Evolutionary conservation across 92 coral and sea anemone species (phyloP).

Genomic region (Parazoanthus swiftii): DNA sequence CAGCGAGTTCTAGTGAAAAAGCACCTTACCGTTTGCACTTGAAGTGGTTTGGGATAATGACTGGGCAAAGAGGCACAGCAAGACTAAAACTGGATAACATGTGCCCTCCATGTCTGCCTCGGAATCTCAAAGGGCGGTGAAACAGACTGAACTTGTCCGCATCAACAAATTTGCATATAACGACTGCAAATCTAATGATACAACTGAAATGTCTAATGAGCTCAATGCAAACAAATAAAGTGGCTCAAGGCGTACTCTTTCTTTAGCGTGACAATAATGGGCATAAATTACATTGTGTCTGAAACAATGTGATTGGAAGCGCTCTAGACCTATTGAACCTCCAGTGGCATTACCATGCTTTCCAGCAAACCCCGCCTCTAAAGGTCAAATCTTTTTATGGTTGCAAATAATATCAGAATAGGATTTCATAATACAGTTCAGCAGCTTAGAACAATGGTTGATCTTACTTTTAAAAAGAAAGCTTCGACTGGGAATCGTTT

Average conservation of each 20-base stretch:
- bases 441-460: not conserved
- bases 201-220: not conserved
- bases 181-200: not conserved
- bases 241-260: not conserved
- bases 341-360: not conserved
- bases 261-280: not conserved
- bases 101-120: not conserved
- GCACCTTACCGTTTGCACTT: not conserved
- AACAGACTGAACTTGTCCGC: not conserved
- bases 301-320: not conserved
- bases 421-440: not conserved
- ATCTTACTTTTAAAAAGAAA: too few species aligned
- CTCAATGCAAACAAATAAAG: not conserved
- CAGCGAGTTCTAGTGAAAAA: not conserved
- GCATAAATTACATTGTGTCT: not conserved
- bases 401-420: not conserved
- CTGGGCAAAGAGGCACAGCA: not conserved
- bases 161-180: not conserved
- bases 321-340: not conserved
- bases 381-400: not conserved
- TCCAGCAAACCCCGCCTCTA: not conserved
- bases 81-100: not conserved
- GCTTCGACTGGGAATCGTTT: not conserved
- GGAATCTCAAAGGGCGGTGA: not conserved
- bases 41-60: not conserved